phyloP scores from a whole-genome alignment of 2,113 vertebrate species.

The Pseudopodoces humilis region DNA sequence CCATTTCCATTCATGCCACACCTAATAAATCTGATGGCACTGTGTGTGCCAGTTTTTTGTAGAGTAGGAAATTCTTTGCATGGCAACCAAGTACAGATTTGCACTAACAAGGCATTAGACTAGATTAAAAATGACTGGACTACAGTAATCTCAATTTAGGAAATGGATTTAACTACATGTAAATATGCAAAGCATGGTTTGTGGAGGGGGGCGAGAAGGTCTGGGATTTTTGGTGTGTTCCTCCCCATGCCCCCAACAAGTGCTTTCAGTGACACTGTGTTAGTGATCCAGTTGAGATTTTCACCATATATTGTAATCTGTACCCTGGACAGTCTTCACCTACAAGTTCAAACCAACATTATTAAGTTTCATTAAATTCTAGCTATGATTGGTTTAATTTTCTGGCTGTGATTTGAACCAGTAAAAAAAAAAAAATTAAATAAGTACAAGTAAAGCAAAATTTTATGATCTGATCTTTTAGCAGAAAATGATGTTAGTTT shows the following conservation, averaged over 20 bases:
- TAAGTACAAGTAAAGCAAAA: neutral
- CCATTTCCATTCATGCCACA: slow-evolving; percentile 29
- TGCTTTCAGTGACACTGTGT: slow-evolving; percentile 34
- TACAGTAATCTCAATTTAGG: neutral
- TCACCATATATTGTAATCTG: neutral
- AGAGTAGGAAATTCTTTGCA: slow-evolving; percentile 38
- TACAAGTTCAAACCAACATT: neutral
- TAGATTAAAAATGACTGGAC: slow-evolving; percentile 6
- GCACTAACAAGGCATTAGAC: slow-evolving; percentile 60
- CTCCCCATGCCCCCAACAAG: neutral
- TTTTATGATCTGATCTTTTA: slow-evolving; percentile 32
- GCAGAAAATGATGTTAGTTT: slow-evolving; percentile 43
- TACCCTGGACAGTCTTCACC: neutral
- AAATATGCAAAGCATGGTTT: slow-evolving; percentile 43
- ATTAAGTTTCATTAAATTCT: neutral
- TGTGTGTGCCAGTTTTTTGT: neutral
- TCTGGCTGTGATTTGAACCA: neutral
- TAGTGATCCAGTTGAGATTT: neutral
- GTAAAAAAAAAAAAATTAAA: neutral
- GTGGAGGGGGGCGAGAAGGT: neutral
- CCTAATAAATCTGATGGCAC: neutral
- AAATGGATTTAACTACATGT: neutral
- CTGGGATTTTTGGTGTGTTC: neutral
- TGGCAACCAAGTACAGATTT: slow-evolving; percentile 40
- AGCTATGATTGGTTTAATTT: neutral